Conservation (phyloP, 2,113 vertebrate species). For the Oreotragus oreotragus region DNA sequence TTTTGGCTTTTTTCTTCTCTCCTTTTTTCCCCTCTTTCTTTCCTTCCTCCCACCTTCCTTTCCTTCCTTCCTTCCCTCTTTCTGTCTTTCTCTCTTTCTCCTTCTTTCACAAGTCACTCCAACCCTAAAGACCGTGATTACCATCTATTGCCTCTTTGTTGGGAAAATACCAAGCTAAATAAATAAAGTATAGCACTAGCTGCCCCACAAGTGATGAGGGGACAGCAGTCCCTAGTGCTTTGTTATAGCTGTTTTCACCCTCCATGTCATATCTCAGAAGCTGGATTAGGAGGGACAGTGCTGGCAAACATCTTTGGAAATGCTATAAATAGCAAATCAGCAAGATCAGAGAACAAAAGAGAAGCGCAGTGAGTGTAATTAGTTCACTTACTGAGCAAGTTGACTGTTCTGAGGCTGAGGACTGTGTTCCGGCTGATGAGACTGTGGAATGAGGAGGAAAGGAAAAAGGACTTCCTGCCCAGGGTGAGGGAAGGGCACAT, state of each 20-base stretch:
- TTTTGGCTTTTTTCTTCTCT: too few relatives aligned
- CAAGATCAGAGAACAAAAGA: slow-evolving; percentile 55
- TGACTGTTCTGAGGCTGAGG: slow-evolving; percentile 39
- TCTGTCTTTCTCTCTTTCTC: background rate
- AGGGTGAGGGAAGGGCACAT: background rate
- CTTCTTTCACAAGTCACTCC: background rate
- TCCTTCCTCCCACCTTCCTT: background rate
- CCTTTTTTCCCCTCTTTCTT: fast-evolving
- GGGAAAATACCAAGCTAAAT: slow-evolving; percentile 21
- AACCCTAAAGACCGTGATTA: background rate
- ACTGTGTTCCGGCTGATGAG: background rate
- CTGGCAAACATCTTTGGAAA: slow-evolving; percentile 44
- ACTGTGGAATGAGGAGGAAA: background rate
- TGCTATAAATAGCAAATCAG: slow-evolving; percentile 52
- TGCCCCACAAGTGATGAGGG: background rate
- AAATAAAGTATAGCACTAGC: slow-evolving; percentile 11
- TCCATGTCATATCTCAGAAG: background rate
- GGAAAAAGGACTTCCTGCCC: background rate
- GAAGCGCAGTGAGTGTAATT: slow-evolving; percentile 27
- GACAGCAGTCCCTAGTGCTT: background rate
- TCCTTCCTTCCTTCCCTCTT: background rate
- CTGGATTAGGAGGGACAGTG: slow-evolving; percentile 56
- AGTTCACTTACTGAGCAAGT: slow-evolving; percentile 55
- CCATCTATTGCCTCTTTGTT: background rate
- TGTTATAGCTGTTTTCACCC: background rate